A percentile compares a stretch with the other conserved stretches of the same genome.
These are phyloP conservation scores for Formica aserva DNA, from an alignment of 2,888 invertebrate genomes.

Conservation along the genomic window DNA sequence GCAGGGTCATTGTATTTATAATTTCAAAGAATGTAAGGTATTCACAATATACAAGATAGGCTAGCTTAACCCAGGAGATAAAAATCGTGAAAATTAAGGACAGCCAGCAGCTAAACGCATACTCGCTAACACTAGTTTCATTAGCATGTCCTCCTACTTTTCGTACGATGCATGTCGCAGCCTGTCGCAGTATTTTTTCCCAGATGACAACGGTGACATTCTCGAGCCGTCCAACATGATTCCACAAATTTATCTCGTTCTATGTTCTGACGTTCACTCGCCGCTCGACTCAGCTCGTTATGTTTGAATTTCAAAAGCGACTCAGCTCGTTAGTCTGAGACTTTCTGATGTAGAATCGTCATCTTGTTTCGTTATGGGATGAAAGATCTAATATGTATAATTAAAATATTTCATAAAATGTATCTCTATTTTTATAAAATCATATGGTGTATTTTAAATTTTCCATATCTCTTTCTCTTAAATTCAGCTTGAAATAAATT, in stretches of 20 bases:
- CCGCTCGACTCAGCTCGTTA: constrained; percentile 60
- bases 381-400: not conserved
- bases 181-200: constrained; percentile 44
- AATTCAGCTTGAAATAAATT: not conserved
- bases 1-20: constrained; percentile 5
- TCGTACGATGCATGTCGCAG: constrained; percentile 4
- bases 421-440: not conserved
- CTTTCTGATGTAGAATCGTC: constrained; percentile 24
- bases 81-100: constrained; percentile 48
- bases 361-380: not conserved
- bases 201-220: constrained; percentile 35
- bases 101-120: constrained; percentile 10
- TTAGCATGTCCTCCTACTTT: constrained; percentile 26
- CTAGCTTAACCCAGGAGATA: not conserved
- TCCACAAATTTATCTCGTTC: constrained; percentile 58
- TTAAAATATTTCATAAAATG: not conserved
- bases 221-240: constrained; percentile 21
- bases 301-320: constrained; percentile 33
- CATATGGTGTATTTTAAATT: not conserved
- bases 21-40: constrained; percentile 7
- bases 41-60: not conserved
- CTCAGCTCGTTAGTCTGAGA: constrained; percentile 57
- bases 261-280: constrained; percentile 16
- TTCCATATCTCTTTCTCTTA: not conserved
- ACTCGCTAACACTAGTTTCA: constrained; percentile 22